phyloP scores from a whole-genome alignment of 1,140 invertebrate genomes.

The Caenorhabditis remanei region DNA sequence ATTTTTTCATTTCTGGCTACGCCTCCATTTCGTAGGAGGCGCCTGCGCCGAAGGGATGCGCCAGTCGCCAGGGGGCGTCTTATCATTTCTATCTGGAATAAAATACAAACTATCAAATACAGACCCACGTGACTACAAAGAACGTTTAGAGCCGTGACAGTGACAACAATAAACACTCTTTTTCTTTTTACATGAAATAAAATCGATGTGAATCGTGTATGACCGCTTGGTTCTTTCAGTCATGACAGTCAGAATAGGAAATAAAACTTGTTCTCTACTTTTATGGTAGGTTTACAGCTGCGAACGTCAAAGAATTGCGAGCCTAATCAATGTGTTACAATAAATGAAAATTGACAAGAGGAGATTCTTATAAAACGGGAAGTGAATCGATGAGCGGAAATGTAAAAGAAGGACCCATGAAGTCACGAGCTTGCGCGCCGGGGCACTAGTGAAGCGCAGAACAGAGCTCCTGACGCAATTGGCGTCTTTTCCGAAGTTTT shows the following conservation, averaged over 20 bases:
- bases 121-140: slow-evolving; percentile 39
- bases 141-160: neutral
- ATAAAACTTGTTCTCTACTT: neutral
- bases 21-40: slow-evolving; percentile 40
- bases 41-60: neutral
- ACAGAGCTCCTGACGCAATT: slow-evolving; percentile 9
- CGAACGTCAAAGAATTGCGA: neutral
- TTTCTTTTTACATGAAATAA: neutral
- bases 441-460: neutral
- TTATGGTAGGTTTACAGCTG: neutral
- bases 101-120: slow-evolving; percentile 29
- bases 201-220: neutral
- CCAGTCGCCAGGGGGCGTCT: neutral
- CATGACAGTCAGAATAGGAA: neutral
- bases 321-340: neutral
- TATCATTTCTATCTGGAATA: slow-evolving; percentile 34
- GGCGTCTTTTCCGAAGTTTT: slow-evolving; percentile 1
- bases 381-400: slow-evolving; percentile 31
- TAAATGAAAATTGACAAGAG: neutral
- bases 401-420: slow-evolving; percentile 9
- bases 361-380: neutral
- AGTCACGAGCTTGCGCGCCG: slow-evolving; percentile 42
- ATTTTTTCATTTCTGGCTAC: slow-evolving; percentile 32
- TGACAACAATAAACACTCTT: neutral
- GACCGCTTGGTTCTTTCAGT: neutral